A percentile compares a stretch with the other conserved stretches of the same genome.
Evolutionary conservation across 2,797 vertebrate genomes (phyloP).

Genomic region (Loriculus beryllinus): DNA sequence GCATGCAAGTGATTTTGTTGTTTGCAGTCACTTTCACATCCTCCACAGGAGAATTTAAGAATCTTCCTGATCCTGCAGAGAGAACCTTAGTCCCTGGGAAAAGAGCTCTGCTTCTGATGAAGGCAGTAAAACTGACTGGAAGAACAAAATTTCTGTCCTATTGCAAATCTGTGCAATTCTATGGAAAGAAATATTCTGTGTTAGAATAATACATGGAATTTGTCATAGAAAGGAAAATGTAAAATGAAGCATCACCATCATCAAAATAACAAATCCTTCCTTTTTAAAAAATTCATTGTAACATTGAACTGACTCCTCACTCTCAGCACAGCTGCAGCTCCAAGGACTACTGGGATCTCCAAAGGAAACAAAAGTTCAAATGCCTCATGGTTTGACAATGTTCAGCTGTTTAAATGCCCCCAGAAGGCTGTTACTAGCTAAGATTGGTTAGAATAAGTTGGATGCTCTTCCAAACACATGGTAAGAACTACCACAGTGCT

Average conservation of each 20-base stretch:
- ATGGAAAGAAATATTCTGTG: not conserved
- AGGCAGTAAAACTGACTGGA: not conserved
- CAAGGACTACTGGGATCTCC: not conserved
- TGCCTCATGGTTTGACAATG: not conserved
- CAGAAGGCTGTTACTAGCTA: not conserved
- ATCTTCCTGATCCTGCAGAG: not conserved
- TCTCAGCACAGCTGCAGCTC: not conserved
- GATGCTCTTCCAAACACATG: not conserved
- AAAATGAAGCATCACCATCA: not conserved
- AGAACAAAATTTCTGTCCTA: not conserved
- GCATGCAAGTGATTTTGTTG: not conserved
- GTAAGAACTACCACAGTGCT: not conserved
- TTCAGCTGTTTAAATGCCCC: conserved; percentile 12
- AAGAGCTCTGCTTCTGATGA: not conserved
- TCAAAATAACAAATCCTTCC: not conserved
- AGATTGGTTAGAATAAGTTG: not conserved
- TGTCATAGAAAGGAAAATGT: not conserved
- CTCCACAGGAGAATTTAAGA: not conserved
- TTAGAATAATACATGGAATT: not conserved
- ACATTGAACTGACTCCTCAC: not conserved
- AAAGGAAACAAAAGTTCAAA: conserved; percentile 6
- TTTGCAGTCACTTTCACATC: not conserved
- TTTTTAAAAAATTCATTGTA: not conserved
- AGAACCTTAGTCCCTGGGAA: not conserved
- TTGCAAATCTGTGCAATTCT: not conserved